These are phyloP conservation scores for Drosophila grimshawi DNA, from an alignment of 1,140 invertebrate genomes.

Conservation along the genomic window DNA sequence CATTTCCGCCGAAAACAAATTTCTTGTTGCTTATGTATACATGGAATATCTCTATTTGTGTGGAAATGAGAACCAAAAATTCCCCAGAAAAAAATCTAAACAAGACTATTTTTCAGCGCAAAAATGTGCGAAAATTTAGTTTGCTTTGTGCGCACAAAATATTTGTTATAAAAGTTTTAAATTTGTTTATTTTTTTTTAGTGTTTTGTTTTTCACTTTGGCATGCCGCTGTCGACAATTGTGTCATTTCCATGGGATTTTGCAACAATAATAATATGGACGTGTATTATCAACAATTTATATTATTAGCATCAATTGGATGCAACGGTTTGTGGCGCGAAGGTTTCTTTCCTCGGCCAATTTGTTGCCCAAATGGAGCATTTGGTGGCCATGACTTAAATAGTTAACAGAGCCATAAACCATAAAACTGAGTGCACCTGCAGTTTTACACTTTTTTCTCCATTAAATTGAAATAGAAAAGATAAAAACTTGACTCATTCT, in stretches of 20 bases:
- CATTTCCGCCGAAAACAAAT: neutral
- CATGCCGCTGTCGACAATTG: slow-evolving; percentile 45
- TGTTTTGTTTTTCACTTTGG: slow-evolving; percentile 9
- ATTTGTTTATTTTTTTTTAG: slow-evolving; percentile 58
- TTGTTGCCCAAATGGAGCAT: slow-evolving; percentile 52
- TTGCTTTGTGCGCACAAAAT: slow-evolving; percentile 14
- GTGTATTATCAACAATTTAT: slow-evolving; percentile 65
- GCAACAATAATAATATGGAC: slow-evolving; percentile 7
- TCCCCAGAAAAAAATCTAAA: slow-evolving; percentile 20
- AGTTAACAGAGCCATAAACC: slow-evolving; percentile 17
- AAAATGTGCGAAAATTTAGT: slow-evolving; percentile 16
- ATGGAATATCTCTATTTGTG: slow-evolving; percentile 19
- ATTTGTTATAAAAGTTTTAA: slow-evolving; percentile 15
- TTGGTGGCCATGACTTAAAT: slow-evolving; percentile 42
- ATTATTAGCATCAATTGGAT: slow-evolving; percentile 54
- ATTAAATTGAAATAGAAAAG: slow-evolving; percentile 35
- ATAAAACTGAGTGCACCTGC: slow-evolving; percentile 57
- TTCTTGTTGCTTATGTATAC: slow-evolving; percentile 13
- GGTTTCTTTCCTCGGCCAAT: slow-evolving; percentile 32
- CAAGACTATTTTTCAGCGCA: neutral
- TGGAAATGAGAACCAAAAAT: slow-evolving; percentile 29
- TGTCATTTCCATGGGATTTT: slow-evolving; percentile 40
- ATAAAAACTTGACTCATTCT: slow-evolving; percentile 53
- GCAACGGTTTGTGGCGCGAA: slow-evolving; percentile 39
- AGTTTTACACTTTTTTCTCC: slow-evolving; percentile 22